Evolutionary conservation across 2,888 invertebrate genomes (phyloP).

Genomic region (Molorchus minor): DNA sequence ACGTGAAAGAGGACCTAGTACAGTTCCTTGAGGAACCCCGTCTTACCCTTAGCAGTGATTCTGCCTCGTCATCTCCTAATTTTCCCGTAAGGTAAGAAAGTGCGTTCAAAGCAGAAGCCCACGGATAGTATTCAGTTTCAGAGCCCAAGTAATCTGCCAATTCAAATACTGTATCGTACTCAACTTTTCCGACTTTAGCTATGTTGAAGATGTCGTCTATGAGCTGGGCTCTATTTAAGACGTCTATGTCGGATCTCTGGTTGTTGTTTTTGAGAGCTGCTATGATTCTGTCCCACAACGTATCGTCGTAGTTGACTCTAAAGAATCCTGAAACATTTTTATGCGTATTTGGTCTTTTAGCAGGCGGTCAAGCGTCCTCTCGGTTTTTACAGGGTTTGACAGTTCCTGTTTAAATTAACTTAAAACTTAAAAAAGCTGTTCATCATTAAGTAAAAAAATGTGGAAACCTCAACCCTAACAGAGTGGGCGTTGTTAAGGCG

Average conservation of each 20-base stretch:
- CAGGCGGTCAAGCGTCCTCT: too few relatives aligned
- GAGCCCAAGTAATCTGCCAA: conserved; percentile 74
- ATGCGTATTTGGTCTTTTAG: too few relatives aligned
- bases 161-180: conserved; percentile 71
- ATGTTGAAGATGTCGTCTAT: conserved; percentile 83
- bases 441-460: too few relatives aligned
- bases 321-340: conserved; percentile 73
- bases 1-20: too few relatives aligned
- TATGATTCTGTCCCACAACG: conserved; percentile 67
- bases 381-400: too few relatives aligned
- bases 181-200: conserved; percentile 72
- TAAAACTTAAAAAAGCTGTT: too few relatives aligned
- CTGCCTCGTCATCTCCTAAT: conserved; percentile 33
- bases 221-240: conserved; percentile 77
- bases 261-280: conserved; percentile 63
- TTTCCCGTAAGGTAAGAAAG: conserved; percentile 53
- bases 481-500: too few relatives aligned
- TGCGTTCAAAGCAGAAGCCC: conserved; percentile 72
- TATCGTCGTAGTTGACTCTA: conserved; percentile 72
- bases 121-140: conserved; percentile 80
- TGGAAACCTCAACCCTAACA: too few relatives aligned
- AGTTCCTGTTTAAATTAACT: too few relatives aligned
- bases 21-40: too few relatives aligned
- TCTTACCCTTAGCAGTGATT: conserved; percentile 32
- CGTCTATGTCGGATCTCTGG: conserved; percentile 64